Base-by-base conservation (phyloP, 2,888 invertebrate species). In the Sipha maydis region DNA sequence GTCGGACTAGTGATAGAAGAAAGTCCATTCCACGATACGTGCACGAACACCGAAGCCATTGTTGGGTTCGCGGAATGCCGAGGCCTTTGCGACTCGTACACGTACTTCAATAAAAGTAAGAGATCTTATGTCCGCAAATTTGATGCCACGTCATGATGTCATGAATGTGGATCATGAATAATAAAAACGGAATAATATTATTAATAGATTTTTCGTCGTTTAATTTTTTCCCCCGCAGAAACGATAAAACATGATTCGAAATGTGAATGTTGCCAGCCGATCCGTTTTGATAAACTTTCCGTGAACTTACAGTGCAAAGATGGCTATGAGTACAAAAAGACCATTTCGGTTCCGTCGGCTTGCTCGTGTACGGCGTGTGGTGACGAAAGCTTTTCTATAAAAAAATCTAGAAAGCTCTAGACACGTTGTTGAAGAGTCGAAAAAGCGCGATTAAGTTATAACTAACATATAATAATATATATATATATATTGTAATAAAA, bases 71-170 rank as follows among this genome's bases (percentile, higher is more conserved):
- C 93, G 17, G 95, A 96, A 92, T 97, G 96, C 90, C 93, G 93
- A 82, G 96, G 96, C 0, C 91, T 92, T 25, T 96, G 96, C 91
- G 92, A 93, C 90, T 96, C 96, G 0, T 94, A 94, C 31, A 95
- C 95, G 0, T 92, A 93, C n/a, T 96, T 94, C 90, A 95, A 95
- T 91, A 92, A 93, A 90, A 92, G 96, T 95, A 91, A 93, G 85
- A 1, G 28, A 1, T 19, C 48, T 28, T 8, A n/a, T 8, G 31
- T 61, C 61, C 61, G 25, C 48, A 34, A 34, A 3, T 34, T 34
- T 34, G 34, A 34, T 34, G 48, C 14, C 14, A 14, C 48, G 48
- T n/a, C n/a, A n/a, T n/a, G n/a, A 7, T 7, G 1, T 0, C 48
- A 11, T 14, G 48, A 48, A 0, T 14, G 5, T 48, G 48, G 14